Conservation (phyloP, 2,888 invertebrate species). For the Dolomedes plantarius region DNA sequence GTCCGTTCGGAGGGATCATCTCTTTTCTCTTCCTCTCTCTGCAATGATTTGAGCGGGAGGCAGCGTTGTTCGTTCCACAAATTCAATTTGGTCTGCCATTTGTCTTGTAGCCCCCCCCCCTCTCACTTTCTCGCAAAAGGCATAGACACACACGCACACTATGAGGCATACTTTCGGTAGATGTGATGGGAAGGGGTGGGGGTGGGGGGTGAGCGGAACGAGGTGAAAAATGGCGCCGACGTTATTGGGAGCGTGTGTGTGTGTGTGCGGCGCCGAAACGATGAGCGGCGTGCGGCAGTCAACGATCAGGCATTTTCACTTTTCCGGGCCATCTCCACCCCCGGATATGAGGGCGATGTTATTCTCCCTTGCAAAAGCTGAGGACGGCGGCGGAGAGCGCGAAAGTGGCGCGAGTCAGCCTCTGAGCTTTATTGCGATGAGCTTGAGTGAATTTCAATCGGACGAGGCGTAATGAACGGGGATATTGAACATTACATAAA, state of each 20-base stretch:
- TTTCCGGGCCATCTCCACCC: neutral
- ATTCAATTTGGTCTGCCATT: conserved; percentile 70
- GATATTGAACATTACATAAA: too few relatives aligned
- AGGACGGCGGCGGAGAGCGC: conserved; percentile 13
- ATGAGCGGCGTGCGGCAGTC: conserved; percentile 48
- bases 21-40: conserved; percentile 9
- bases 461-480: too few relatives aligned
- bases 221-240: conserved; percentile 61
- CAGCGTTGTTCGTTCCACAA: conserved; percentile 70
- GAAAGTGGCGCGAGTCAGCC: conserved; percentile 21
- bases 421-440: too few relatives aligned
- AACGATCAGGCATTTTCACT: conserved; percentile 38
- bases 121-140: neutral
- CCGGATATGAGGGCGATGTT: conserved; percentile 39
- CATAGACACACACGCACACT: neutral
- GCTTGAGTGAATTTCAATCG: too few relatives aligned
- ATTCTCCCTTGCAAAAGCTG: conserved; percentile 65
- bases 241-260: conserved; percentile 33
- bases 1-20: conserved; percentile 20
- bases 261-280: conserved; percentile 7
- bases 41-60: conserved; percentile 68
- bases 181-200: neutral
- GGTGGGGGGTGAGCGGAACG: conserved; percentile 21
- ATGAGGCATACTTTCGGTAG: conserved; percentile 29
- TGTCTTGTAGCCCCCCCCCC: conserved; percentile 57